A percentile compares a stretch with the other conserved stretches of the same genome.
Evolutionary conservation across 2,113 vertebrate species (phyloP).

Genomic region (Oenanthe melanoleuca): DNA sequence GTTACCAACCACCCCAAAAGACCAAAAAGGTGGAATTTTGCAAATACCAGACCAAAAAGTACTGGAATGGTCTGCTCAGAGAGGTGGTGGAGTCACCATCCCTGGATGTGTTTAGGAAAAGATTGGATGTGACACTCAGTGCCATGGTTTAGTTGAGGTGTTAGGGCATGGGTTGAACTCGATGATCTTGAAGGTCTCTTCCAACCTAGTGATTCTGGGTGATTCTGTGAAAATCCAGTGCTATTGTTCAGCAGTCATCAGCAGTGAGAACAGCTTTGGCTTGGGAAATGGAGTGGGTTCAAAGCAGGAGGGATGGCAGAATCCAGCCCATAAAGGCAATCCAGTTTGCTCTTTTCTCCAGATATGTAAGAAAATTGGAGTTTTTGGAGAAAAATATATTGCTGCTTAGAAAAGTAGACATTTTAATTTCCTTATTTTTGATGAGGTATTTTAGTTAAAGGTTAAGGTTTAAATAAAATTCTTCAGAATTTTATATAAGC

Average conservation of each 20-base stretch:
- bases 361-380: neutral
- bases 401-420: neutral
- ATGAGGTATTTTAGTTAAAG: neutral
- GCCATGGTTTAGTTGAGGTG: no score
- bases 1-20: neutral
- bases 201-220: no score
- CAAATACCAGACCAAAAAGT: neutral
- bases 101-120: no score
- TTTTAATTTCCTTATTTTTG: neutral
- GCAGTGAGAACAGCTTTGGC: neutral
- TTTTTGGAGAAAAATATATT: accelerated
- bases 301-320: neutral
- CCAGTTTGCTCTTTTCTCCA: neutral
- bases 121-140: no score
- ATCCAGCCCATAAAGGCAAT: neutral
- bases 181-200: no score
- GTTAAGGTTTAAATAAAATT: neutral
- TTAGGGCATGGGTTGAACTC: no score
- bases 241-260: neutral
- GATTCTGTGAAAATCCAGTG: neutral
- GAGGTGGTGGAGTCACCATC: no score
- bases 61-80: no score
- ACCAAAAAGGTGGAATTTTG: neutral
- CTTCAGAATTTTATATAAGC: neutral
- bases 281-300: neutral